Conservation (phyloP, 2,113 vertebrate genomes). For the Microtus ochrogaster region DNA sequence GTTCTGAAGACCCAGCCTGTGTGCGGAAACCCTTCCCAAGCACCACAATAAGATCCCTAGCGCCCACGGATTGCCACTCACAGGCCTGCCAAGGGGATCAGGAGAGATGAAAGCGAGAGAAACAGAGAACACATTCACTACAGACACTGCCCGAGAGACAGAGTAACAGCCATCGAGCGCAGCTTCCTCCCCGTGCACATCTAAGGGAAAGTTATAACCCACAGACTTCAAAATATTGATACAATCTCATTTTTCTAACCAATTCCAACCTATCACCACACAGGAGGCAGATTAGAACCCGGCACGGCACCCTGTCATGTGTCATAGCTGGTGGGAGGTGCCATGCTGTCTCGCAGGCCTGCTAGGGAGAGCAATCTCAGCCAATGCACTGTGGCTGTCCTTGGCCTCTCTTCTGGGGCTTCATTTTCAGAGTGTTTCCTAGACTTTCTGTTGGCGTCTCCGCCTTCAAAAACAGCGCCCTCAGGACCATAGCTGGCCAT, state of each 20-base stretch:
- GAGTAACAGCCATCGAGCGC: neutral
- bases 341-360: accelerated
- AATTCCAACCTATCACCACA: neutral
- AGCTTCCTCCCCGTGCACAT: neutral
- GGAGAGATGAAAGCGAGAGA: neutral
- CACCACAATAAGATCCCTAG: accelerated
- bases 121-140: neutral
- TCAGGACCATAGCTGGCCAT: neutral
- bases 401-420: neutral
- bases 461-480: neutral
- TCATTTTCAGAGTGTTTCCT: neutral
- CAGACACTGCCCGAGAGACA: neutral
- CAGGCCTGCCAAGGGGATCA: neutral
- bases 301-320: neutral
- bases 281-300: neutral
- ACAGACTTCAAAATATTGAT: conserved; percentile 24
- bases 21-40: neutral
- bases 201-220: neutral
- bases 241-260: neutral
- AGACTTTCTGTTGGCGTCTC: neutral
- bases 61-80: neutral
- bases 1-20: neutral
- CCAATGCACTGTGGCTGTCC: neutral
- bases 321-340: neutral
- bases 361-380: accelerated